Evolutionary conservation across 2,888 invertebrate species (phyloP).

Genomic region (Drosophila emarginata): DNA sequence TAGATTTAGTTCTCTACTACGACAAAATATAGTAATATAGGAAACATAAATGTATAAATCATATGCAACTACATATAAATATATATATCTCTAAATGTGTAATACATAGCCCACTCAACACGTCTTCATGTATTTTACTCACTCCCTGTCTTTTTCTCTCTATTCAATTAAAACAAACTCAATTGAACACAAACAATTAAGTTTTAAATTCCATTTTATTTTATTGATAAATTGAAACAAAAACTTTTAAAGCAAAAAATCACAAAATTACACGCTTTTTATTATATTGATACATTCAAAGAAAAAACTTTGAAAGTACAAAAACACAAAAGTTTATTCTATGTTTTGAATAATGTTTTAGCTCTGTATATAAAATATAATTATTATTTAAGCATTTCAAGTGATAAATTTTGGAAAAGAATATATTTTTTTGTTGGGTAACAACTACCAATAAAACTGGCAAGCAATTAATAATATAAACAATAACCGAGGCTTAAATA

Average conservation of each 20-base stretch:
- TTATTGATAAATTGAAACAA: not conserved
- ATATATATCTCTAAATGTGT: constrained; percentile 1
- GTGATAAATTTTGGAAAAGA: not conserved
- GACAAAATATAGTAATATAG: constrained; percentile 16
- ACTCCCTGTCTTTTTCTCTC: not conserved
- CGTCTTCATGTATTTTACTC: not conserved
- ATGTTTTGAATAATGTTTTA: not conserved
- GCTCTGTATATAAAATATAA: constrained; percentile 3
- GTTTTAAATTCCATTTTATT: not conserved
- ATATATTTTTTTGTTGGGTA: not conserved
- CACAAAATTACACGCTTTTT: not conserved
- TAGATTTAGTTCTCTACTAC: constrained; percentile 29
- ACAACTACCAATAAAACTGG: not conserved
- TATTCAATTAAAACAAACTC: not conserved
- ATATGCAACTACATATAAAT: not conserved
- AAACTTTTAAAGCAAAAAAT: not conserved
- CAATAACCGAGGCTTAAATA: not conserved
- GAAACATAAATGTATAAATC: constrained; percentile 21
- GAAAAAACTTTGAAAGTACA: not conserved
- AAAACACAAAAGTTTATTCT: not conserved
- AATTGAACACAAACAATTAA: constrained; percentile 4
- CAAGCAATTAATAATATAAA: not conserved
- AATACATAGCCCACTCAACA: not conserved
- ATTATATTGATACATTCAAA: not conserved
- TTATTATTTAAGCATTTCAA: not conserved